Evolutionary conservation across 2,888 invertebrate species (phyloP), one percentile per base, ranked within the genome.

Genomic region (Temnothorax rugatulus): DNA sequence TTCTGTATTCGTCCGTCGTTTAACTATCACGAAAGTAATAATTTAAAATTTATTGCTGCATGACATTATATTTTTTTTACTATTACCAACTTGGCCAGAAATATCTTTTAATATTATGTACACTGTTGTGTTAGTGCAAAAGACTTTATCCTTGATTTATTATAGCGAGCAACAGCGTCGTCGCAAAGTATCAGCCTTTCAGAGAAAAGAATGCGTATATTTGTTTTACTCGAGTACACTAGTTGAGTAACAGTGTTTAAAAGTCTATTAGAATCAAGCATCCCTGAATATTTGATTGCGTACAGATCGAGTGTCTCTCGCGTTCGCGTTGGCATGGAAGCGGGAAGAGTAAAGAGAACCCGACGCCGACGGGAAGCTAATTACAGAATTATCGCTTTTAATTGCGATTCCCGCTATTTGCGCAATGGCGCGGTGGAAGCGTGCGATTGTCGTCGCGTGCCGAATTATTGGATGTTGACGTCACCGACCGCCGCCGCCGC

Each of bases 381-480:
- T 93, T 93, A 92, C 87, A 85, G 87, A 92, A 93, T 93, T 94
- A 93, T 92, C 92, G 90, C 89, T 88, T 94, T 93, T 93, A 94
- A 93, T 94, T 93, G 93, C 87, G 91, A 92, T 92, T 91, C 91
- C 90, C 89, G 93, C 88, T 89, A 91, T 91, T 93, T 92, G 91
- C 91, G 92, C 91, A 90, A 91, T 85, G 89, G 88, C 88, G 86
- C 83, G 82, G 84, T 88, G 75, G 71, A 82, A 74, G 82, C 68
- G 90, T 89, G 91, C 92, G 92, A 93, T 92, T 92, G 91, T 90
- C 93, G 94, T 94, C 94, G 94, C 94, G 94, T 94, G 94, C 93
- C 94, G 89, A 94, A 94, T 94, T 94, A 94, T 94, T 94, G 91
- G 88, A 91, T 89, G 93, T 88, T 94, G 93, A 94, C 94, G 94